Base-by-base conservation (phyloP, 2,888 invertebrate species). In the Tenthredo amoena region DNA sequence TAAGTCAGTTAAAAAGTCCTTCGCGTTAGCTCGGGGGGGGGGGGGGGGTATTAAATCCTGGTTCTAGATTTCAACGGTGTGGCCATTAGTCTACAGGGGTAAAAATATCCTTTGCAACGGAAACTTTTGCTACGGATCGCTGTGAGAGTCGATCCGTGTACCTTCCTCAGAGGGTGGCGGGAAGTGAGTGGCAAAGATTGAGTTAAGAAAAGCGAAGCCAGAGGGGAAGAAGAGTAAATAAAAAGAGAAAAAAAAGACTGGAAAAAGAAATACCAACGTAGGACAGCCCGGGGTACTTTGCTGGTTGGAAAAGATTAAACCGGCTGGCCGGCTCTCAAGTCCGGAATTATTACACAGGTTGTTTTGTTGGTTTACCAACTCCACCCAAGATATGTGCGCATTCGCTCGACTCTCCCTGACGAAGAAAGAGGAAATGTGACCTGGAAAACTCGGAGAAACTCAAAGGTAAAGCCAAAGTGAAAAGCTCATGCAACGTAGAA, bases 261-360 rank as follows among this genome's bases (percentile, higher is more conserved):
- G 43, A 40, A 43, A 43, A 43, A 68, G 6, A 15, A 34, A 18
- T 12, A 26, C 7, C 21, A 21, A 37, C 71, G 37, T n/a, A 34
- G 37, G n/a, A n/a, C 71, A 71, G 71, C 37, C 18, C 9, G 34
- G 7, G 34, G 18, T 71, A 71, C 71, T 74, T 74, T 10, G 18
- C 43, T 40, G n/a, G 40, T 74, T 74, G 21, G 74, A 40, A 47
- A 47, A 74, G 47, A 47, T 74, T 74, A 77, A 31, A 77, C 26
- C 21, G 31, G 15, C 76, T 50, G 21, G 47, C 26, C 47, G 26
- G 31, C 47, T 31, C 47, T 50, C 31, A 47, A 47, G 26, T 77
- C 76, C 18, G 50, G 31, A 77, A 77, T 77, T 77, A 77, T 77
- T 50, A 77, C 76, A 34, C 76, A 74, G 74, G 21, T 47, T 47